Conservation (phyloP, 2,113 vertebrate genomes). For the Spheniscus mendiculus region DNA sequence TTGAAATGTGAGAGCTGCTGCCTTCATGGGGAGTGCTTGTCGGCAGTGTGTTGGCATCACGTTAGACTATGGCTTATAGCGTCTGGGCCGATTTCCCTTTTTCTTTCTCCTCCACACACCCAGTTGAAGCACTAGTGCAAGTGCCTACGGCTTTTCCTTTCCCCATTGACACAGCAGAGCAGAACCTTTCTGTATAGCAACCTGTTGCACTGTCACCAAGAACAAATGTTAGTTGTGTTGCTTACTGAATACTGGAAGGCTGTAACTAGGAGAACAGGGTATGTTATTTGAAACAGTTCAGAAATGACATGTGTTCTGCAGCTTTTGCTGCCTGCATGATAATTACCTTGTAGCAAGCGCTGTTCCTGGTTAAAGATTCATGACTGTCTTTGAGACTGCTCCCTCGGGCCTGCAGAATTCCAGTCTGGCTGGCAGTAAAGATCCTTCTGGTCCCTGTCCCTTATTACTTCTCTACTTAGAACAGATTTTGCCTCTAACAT, state of each 20-base stretch:
- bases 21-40: neutral
- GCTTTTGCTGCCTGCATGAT: slow-evolving; percentile 42
- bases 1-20: neutral
- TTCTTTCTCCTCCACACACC: neutral
- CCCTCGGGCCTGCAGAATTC: slow-evolving; percentile 15
- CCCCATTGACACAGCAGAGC: neutral
- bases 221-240: slow-evolving; percentile 15
- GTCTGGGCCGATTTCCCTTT: neutral
- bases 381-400: slow-evolving; percentile 21
- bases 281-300: slow-evolving; percentile 37
- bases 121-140: neutral
- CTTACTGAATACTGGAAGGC: neutral
- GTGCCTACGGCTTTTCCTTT: neutral
- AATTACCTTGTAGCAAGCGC: slow-evolving; percentile 45
- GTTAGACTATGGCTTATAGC: neutral
- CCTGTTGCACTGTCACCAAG: neutral
- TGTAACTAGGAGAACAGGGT: neutral
- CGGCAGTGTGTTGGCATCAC: neutral
- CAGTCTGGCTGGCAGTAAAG: slow-evolving; percentile 9
- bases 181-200: neutral
- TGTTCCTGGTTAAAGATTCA: slow-evolving; percentile 66
- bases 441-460: neutral
- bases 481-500: neutral
- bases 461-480: slow-evolving; percentile 7
- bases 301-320: slow-evolving; percentile 39